phyloP scores from a whole-genome alignment of 2,888 invertebrate genomes.

The Drosophila barbarae region DNA sequence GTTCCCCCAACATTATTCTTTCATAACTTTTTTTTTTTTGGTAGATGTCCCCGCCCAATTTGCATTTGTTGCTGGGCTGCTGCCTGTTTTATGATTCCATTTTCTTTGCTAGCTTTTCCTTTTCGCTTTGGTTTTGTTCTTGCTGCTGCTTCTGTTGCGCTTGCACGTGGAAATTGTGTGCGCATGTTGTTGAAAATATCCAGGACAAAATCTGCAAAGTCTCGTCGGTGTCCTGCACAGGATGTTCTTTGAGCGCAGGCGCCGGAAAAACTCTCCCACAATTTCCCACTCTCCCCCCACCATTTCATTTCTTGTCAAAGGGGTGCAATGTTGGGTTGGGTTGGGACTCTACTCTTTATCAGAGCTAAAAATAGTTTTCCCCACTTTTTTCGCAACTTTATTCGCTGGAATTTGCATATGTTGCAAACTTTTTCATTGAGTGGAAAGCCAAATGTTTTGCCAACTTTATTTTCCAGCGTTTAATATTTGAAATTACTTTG shows the following conservation, averaged over 20 bases:
- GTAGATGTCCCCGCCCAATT: slow-evolving; percentile 31
- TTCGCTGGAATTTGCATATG: slow-evolving; percentile 15
- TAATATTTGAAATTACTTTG: slow-evolving; percentile 14
- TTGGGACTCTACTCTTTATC: slow-evolving; percentile 26
- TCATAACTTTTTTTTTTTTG: slow-evolving; percentile 14
- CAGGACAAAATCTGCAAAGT: slow-evolving; percentile 65
- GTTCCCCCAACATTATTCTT: slow-evolving; percentile 13
- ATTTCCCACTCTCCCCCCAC: background rate
- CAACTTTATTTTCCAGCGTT: slow-evolving; percentile 20
- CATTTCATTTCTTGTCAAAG: slow-evolving; percentile 11
- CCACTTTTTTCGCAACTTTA: slow-evolving; percentile 26
- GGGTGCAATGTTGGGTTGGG: slow-evolving; percentile 21
- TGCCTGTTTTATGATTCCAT: slow-evolving; percentile 10
- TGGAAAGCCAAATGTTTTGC: slow-evolving; percentile 8
- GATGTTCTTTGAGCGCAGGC: slow-evolving; percentile 3
- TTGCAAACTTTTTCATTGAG: slow-evolving; percentile 16
- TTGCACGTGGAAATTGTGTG: slow-evolving; percentile 47
- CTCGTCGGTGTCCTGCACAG: slow-evolving; percentile 46
- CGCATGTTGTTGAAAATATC: slow-evolving; percentile 68
- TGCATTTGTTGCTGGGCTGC: slow-evolving; percentile 15
- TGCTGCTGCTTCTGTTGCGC: slow-evolving; percentile 27
- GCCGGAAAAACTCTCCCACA: slow-evolving; percentile 50
- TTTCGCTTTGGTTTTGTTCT: background rate
- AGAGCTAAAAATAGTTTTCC: slow-evolving; percentile 43
- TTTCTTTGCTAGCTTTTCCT: slow-evolving; percentile 17